phyloP scores from a whole-genome alignment of 2,113 vertebrate genomes.

The Rostratula benghalensis region DNA sequence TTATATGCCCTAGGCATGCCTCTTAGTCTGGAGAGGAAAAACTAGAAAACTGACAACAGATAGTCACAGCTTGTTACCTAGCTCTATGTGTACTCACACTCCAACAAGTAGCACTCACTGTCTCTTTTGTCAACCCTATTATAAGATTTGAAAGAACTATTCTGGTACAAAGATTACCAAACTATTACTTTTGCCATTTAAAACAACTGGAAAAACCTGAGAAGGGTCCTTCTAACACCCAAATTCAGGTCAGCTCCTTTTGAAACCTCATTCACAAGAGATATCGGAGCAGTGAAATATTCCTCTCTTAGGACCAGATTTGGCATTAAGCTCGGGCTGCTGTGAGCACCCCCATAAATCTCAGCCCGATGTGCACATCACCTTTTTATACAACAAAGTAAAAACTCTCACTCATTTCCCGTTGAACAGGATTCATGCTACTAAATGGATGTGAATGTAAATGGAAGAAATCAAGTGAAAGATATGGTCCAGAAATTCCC shows the following conservation, averaged over 20 bases:
- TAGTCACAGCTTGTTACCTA: neutral
- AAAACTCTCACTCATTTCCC: neutral
- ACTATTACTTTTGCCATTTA: neutral
- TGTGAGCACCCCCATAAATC: neutral
- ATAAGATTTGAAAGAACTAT: neutral
- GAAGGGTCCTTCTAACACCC: neutral
- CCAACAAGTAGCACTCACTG: neutral
- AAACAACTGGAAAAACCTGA: neutral
- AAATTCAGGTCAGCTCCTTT: neutral
- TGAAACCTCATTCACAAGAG: neutral
- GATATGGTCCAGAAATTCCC: neutral
- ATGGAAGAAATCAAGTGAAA: neutral
- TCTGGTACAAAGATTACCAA: neutral
- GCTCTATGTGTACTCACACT: neutral
- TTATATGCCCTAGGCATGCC: neutral
- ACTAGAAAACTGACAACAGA: neutral
- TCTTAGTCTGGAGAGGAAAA: neutral
- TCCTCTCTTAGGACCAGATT: neutral
- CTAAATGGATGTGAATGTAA: neutral
- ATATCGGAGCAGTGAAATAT: neutral
- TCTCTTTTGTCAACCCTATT: neutral
- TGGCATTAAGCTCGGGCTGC: neutral
- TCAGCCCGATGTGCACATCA: neutral
- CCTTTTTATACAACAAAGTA: neutral
- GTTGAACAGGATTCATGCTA: neutral